Conservation (phyloP, 2,113 vertebrate genomes). For the Hypomesus transpacificus region DNA sequence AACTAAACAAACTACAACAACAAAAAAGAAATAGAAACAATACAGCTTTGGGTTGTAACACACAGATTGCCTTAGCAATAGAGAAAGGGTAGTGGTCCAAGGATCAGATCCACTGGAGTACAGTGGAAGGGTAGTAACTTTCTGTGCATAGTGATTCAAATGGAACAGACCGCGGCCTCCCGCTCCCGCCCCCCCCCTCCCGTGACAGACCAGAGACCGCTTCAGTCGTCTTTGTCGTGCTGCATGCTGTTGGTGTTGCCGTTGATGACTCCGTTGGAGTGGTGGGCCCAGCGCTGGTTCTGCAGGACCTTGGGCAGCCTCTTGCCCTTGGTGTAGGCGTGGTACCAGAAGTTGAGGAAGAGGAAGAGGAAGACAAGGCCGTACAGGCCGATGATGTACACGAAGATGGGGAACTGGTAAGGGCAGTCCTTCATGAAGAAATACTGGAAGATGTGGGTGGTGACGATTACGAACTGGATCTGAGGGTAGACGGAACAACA, state of each 20-base stretch:
- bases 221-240: slow-evolving; percentile 62
- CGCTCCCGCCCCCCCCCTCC: no score
- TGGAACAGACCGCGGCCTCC: slow-evolving; percentile 20
- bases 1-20: slow-evolving; percentile 1
- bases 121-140: no score
- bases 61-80: slow-evolving; percentile 21
- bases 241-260: slow-evolving; percentile 46
- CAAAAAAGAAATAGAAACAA: slow-evolving; percentile 20
- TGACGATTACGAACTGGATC: slow-evolving; percentile 89
- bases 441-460: slow-evolving; percentile 86
- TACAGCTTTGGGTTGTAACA: slow-evolving; percentile 12
- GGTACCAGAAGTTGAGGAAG: slow-evolving; percentile 97
- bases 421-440: slow-evolving; percentile 89
- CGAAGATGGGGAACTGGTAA: slow-evolving; percentile 88
- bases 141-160: neutral
- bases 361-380: slow-evolving; percentile 87
- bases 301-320: slow-evolving; percentile 82
- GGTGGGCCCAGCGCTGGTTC: slow-evolving; percentile 73
- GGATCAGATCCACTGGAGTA: neutral
- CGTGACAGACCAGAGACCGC: neutral
- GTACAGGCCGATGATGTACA: slow-evolving; percentile 87
- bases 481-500: slow-evolving; percentile 50
- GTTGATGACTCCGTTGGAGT: slow-evolving; percentile 78
- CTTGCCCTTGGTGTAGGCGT: slow-evolving; percentile 92
- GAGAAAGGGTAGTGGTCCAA: neutral